Evolutionary conservation across 2,113 vertebrate species (phyloP), one percentile per base, ranked within the genome.

Genomic region (Eptesicus fuscus): DNA sequence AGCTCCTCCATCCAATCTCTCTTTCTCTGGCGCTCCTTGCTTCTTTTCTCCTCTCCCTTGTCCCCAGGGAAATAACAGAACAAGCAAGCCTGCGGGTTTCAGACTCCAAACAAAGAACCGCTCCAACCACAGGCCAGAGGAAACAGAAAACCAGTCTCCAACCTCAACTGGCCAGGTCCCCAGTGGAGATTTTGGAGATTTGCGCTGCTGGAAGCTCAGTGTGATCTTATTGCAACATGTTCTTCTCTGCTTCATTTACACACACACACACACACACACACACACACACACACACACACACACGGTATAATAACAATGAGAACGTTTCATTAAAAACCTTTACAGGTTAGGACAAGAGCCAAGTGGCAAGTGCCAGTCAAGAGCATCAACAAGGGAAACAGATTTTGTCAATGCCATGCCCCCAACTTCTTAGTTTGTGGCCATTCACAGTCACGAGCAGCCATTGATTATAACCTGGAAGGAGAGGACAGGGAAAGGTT

Each of bases 61-160:
- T 94, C 83, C 74, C 92, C 44, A 91, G 93, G 61, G 95, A 94
- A 97, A 94, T 88, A 87, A 94, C 11, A 12, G n/a, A 82, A 76
- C 10, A 47, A 79, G 88, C 7, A 53, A 83, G 67, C 67, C 84
- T 92, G 44, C 20, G 32, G 74, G 51, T 89, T 94, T 80, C 59
- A 83, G 90, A 79, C 32, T 79, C 79, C 37, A 77, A 67, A 95
- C 84, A 95, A 94, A 91, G 42, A 95, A 35, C n/a, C 40, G 76
- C 23, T 96, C 90, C 67, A 93, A 90, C 47, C 95, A 73, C 28
- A 74, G 25, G 11, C 69, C 42, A 44, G 78, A 56, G 49, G 20
- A n/a, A 47, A 86, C 67, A 83, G 56, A 59, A 91, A 95, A 93
- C 61, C 69, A 42, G 82, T 70, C n/a, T 88, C 85, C 37, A 77